Conservation (phyloP, 2,797 vertebrate genomes). For the Mormyrops attenuatus region DNA sequence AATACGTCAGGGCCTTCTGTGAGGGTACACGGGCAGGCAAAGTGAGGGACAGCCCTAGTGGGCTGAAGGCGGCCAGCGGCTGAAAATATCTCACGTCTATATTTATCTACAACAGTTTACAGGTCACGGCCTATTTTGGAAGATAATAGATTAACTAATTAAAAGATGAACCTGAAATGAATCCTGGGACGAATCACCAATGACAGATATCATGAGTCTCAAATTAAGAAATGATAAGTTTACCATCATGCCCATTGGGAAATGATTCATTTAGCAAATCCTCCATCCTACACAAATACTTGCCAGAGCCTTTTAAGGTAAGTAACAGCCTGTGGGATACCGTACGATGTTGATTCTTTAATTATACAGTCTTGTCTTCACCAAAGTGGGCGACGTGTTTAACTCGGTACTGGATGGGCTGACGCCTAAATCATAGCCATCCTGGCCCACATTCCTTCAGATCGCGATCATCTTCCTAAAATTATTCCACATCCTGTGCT, state of each 20-base stretch:
- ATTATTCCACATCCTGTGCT: neutral
- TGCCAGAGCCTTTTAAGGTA: neutral
- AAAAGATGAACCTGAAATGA: neutral
- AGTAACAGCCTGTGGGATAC: neutral
- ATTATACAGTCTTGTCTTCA: neutral
- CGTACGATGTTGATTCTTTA: neutral
- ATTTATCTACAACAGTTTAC: neutral
- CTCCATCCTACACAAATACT: neutral
- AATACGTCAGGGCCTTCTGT: neutral
- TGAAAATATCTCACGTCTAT: neutral
- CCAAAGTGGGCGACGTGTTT: neutral
- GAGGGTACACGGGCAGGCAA: neutral
- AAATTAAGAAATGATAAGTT: slow-evolving; percentile 3
- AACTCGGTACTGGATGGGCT: neutral
- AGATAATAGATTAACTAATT: neutral
- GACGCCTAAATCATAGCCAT: neutral
- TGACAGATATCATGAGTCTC: neutral
- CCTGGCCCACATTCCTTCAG: neutral
- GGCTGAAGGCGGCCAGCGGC: neutral
- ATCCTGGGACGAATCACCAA: neutral
- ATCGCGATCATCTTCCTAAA: neutral
- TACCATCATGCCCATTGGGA: neutral
- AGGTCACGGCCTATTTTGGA: neutral
- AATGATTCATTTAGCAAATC: neutral
- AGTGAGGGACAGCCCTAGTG: neutral